Evolutionary conservation across 1,140 invertebrate species (phyloP), one percentile per base, ranked within the genome.

Genomic region (Euglossa dilemma): DNA sequence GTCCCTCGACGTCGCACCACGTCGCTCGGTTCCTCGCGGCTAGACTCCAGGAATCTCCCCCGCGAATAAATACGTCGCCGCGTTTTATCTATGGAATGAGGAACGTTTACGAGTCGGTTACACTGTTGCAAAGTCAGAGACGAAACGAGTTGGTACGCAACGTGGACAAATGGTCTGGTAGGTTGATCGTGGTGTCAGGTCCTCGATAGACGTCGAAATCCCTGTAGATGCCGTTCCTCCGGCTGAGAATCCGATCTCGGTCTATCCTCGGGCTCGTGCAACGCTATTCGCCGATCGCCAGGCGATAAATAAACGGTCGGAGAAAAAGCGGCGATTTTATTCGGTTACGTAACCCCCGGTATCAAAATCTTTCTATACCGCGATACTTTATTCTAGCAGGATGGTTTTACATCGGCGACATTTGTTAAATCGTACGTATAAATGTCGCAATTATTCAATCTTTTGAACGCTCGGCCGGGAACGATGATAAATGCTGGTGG

Each of bases 401-500:
- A 79, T 50, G 8, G 25, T 74, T 28, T 23, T 16, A 23, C 18
- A 36, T 36, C 9, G 47, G 50, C 28, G 43, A 54, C 47, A 74
- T 66, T 47, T 56, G 79, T 81, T 81, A 71, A 78, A 47, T 70
- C 56, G 50, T 47, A 56, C n/a, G 28, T 54, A 70, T 77, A 61
- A 76, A 71, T 64, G 67, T 64, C 36, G 54, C 47, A 71, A 61
- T 63, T 77, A 79, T 74, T 84, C 72, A 79, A 74, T 84, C 57
- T 67, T 77, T 72, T 23, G 50, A 47, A 25, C n/a, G n/a, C 25
- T 6, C n/a, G 14, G 23, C 36, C 16, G 20, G 28, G 36, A 61
- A 23, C 52, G 66, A 81, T 84, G 85, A 84, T 71, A 84, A 87
- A 87, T 83, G 77, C 28, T 14, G 18, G 23, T 8, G 70, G 59